Base-by-base conservation (phyloP, 2,797 vertebrate genomes). In the Eidolon dupreanum region DNA sequence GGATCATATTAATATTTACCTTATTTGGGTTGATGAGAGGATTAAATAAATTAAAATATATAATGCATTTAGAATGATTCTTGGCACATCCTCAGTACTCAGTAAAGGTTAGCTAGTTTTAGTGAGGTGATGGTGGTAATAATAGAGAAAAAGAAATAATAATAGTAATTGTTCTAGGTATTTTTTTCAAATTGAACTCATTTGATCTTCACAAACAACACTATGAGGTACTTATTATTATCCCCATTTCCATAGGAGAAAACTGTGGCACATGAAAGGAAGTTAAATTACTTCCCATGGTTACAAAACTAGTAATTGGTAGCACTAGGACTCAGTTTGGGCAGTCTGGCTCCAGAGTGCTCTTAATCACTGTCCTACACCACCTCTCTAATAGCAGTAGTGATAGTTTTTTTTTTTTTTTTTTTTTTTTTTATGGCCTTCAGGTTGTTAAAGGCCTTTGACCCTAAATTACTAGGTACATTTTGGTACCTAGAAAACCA, bases 401-500 rank as follows among this genome's bases (percentile, higher is more conserved):
- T 84, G 36, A n/a, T 49, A 77, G 26, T 96, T 93, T 89, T 81
- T 41, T 41, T 41, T 41, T 43, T 43, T 9, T 43, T 43, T 9
- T 33, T 43, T 10, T 43, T 15, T 49, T 46, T 46, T 46, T 57
- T 89, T 84, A 75, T 19, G 24, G 55, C 38, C 55, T 78, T 31
- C 31, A n/a, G 6, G 6, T 88, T 94, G 51, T 94, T 79, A 90
- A 70, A 83, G 82, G 6, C 59, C 31, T 93, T 77, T 71, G 53
- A 83, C 36, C 87, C 33, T 66, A 91, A 66, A 90, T 90, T 84
- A 41, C 63, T 90, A 81, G 17, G 22, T 93, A 91, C 9, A 55
- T 88, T 91, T 94, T 73, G 75, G 6, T 70, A 81, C 53, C 94
- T 92, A 61, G 55, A 75, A 93, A 90, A 70, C 46, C 59, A 79